Evolutionary conservation across 1,140 invertebrate genomes (phyloP).

Genomic region (Sitobion miscanthi): DNA sequence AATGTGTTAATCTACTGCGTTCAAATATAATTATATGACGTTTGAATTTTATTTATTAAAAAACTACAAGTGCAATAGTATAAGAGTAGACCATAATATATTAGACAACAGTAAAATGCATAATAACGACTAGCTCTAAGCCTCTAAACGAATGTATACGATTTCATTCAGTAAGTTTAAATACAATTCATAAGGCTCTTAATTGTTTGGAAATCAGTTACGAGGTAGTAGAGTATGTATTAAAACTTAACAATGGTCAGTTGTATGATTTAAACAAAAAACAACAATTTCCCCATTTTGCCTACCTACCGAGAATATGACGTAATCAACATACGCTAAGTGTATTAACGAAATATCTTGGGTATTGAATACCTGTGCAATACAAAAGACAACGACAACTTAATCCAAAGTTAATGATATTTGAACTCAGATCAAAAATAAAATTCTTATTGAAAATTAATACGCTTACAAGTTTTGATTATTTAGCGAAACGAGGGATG

Average conservation of each 20-base stretch:
- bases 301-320: background rate
- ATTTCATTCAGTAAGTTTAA: background rate
- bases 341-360: background rate
- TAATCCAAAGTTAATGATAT: background rate
- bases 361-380: background rate
- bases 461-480: too few relatives aligned
- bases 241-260: background rate
- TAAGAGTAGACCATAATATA: too few relatives aligned
- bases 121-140: background rate
- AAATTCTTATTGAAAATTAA: background rate
- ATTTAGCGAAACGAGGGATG: too few relatives aligned
- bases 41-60: background rate
- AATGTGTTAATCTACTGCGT: background rate
- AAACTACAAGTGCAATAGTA: background rate
- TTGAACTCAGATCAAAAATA: background rate
- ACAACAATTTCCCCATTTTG: background rate
- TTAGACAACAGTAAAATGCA: background rate
- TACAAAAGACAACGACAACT: background rate
- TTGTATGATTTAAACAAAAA: background rate
- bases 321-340: background rate
- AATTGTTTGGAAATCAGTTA: background rate
- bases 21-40: background rate
- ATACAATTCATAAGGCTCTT: too few relatives aligned
- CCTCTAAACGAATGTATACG: background rate
- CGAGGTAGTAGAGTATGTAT: background rate